These are phyloP conservation scores for Melanotaenia pygmaea DNA, from an alignment of 2,797 vertebrate genomes.

Conservation along the genomic window DNA sequence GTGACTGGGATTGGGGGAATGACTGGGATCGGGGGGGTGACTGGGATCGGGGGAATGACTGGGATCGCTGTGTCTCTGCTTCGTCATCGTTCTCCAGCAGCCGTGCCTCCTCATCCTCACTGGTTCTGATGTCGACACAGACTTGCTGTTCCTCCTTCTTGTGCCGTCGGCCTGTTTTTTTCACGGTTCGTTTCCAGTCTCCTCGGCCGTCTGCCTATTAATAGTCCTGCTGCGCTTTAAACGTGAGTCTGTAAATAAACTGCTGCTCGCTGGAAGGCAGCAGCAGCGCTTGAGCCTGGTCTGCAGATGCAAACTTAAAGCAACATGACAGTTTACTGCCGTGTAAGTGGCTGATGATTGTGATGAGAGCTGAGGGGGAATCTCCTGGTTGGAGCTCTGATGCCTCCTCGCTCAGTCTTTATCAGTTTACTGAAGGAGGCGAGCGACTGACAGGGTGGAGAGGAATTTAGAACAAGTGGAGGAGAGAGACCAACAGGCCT, in stretches of 20 bases:
- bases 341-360: conserved; percentile 39
- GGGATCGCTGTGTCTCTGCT: too few species aligned
- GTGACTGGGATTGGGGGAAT: too few species aligned
- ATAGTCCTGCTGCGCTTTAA: conserved; percentile 72
- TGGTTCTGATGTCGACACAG: too few species aligned
- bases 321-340: conserved; percentile 28
- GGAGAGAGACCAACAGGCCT: not conserved
- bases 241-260: conserved; percentile 73
- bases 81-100: too few species aligned
- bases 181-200: conserved; percentile 80
- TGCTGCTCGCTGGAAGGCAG: conserved; percentile 33
- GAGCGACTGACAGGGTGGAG: conserved; percentile 25
- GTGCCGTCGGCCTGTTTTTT: not conserved
- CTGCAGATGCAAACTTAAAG: conserved; percentile 31
- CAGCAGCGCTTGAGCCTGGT: conserved; percentile 10
- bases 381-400: conserved; percentile 37
- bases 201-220: conserved; percentile 71
- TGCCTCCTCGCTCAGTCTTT: not conserved
- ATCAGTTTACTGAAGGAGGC: too few species aligned
- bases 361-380: conserved; percentile 37
- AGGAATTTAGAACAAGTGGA: too few species aligned
- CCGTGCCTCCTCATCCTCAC: too few species aligned
- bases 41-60: too few species aligned
- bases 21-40: too few species aligned
- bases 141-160: not conserved